These are phyloP conservation scores for Hydroisotoma schaefferi DNA, from an alignment of 2,888 invertebrate species.

Conservation along the genomic window DNA sequence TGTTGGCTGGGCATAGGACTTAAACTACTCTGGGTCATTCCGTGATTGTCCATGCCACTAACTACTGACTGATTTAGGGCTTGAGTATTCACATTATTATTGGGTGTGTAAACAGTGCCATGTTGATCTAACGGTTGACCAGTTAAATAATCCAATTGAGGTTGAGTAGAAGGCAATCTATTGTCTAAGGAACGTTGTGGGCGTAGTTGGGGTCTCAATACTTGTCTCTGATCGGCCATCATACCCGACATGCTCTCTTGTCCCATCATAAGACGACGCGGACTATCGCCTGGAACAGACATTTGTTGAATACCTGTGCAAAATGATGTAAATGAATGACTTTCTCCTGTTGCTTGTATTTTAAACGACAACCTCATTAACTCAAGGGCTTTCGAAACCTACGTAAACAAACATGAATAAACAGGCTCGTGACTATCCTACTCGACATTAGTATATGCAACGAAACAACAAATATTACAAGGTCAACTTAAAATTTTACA, in stretches of 20 bases:
- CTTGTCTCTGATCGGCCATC: constrained; percentile 36
- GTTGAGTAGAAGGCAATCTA: constrained; percentile 40
- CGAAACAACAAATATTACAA: too few relatives aligned
- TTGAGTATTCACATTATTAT: constrained; percentile 42
- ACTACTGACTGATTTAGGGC: constrained; percentile 19
- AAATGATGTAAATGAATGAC: too few relatives aligned
- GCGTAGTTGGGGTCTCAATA: constrained; percentile 45
- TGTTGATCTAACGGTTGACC: constrained; percentile 30
- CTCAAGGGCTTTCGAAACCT: too few relatives aligned
- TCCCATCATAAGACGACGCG: constrained; percentile 41
- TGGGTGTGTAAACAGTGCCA: constrained; percentile 32
- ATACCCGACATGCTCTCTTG: constrained; percentile 31
- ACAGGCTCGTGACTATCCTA: too few relatives aligned
- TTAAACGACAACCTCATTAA: too few relatives aligned
- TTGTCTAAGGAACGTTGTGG: constrained; percentile 48
- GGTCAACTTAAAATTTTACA: too few relatives aligned
- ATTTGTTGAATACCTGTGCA: constrained; percentile 40
- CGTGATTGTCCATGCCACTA: constrained; percentile 44
- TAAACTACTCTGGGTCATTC: constrained; percentile 33
- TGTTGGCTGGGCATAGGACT: constrained; percentile 25
- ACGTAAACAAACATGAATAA: too few relatives aligned
- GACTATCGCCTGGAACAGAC: constrained; percentile 32
- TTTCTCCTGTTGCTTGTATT: too few relatives aligned
- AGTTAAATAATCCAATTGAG: constrained; percentile 19
- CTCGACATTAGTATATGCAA: too few relatives aligned